A percentile compares a stretch with the other conserved stretches of the same genome.
phyloP scores from a whole-genome alignment of 1,140 invertebrate species.

The Phocides pigmalion region DNA sequence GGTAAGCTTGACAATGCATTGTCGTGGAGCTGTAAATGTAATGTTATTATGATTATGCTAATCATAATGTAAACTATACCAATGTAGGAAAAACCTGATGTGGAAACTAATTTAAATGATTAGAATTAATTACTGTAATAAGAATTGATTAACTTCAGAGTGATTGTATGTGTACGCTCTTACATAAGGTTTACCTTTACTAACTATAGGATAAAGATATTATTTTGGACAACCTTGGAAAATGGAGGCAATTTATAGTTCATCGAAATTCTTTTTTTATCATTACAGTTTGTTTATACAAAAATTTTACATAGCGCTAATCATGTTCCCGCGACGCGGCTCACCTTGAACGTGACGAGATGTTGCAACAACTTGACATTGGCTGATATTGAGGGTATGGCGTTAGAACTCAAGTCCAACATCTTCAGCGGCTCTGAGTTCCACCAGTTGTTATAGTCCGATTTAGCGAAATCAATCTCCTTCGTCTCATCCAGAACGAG shows the following conservation, averaged over 20 bases:
- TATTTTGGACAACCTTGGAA: too few relatives aligned
- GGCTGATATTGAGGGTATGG: conserved; percentile 86
- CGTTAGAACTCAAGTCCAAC: conserved; percentile 93
- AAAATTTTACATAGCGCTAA: background rate
- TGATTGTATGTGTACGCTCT: background rate
- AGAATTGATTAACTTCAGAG: background rate
- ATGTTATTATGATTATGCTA: too few relatives aligned
- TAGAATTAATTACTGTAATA: background rate
- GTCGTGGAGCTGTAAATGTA: conserved; percentile 88
- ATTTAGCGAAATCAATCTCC: conserved; percentile 87
- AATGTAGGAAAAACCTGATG: too few relatives aligned
- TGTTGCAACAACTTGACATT: conserved; percentile 89
- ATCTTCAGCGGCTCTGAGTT: conserved; percentile 90
- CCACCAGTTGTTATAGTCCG: conserved; percentile 92
- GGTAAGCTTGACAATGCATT: conserved; percentile 90
- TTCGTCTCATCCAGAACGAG: conserved; percentile 86
- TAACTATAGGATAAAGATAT: too few relatives aligned
- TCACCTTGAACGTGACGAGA: conserved; percentile 85
- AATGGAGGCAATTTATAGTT: too few relatives aligned
- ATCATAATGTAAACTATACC: too few relatives aligned
- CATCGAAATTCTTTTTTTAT: too few relatives aligned
- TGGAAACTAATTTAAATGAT: too few relatives aligned
- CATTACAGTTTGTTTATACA: background rate
- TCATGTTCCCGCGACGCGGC: background rate
- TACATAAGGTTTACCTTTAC: too few relatives aligned